A percentile compares a stretch with the other conserved stretches of the same genome.
phyloP scores from a whole-genome alignment of 2,888 invertebrate species.

The Parnassius orleans region DNA sequence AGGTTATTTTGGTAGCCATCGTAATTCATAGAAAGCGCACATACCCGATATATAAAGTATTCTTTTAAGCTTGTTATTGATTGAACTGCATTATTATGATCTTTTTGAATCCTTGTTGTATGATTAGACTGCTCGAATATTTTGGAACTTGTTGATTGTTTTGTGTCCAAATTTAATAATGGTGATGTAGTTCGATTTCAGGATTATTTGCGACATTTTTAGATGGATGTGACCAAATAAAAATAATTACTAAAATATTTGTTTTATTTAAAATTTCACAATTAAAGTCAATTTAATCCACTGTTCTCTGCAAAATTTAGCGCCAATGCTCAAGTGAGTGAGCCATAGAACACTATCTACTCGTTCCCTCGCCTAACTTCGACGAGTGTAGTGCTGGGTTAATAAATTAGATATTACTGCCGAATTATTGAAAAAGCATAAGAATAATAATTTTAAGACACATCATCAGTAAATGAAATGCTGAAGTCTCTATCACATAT shows the following conservation, averaged over 20 bases:
- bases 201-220: slow-evolving; percentile 45
- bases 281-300: too few species aligned
- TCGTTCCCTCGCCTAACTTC: too few species aligned
- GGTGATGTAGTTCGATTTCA: slow-evolving; percentile 59
- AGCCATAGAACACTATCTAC: too few species aligned
- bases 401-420: too few species aligned
- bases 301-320: too few species aligned
- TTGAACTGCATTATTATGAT: slow-evolving; percentile 65
- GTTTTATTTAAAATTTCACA: slow-evolving; percentile 14
- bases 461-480: too few species aligned
- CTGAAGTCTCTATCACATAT: too few species aligned
- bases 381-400: too few species aligned
- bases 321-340: too few species aligned
- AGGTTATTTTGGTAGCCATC: slow-evolving; percentile 23
- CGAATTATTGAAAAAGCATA: too few species aligned
- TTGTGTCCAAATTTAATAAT: slow-evolving; percentile 50
- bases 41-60: slow-evolving; percentile 33
- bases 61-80: slow-evolving; percentile 53
- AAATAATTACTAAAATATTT: slow-evolving; percentile 29
- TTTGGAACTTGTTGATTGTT: slow-evolving; percentile 60
- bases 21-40: slow-evolving; percentile 26
- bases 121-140: slow-evolving; percentile 59
- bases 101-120: slow-evolving; percentile 47
- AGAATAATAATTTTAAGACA: too few species aligned
- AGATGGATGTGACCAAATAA: slow-evolving; percentile 62